phyloP scores from a whole-genome alignment of 2,888 invertebrate species.

The Chymomyza caudatula region DNA sequence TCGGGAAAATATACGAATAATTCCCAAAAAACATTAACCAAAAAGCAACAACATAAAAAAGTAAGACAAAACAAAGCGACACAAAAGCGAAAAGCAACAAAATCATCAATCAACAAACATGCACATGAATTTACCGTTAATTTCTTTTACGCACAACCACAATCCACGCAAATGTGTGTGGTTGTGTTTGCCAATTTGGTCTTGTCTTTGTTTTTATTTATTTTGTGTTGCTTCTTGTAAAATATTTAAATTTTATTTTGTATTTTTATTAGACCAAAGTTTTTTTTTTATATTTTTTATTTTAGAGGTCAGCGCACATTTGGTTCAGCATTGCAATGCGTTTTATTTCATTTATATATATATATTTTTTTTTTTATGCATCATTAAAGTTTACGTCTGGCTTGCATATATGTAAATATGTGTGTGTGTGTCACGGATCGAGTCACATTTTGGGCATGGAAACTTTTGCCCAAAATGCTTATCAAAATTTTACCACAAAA shows the following conservation, averaged over 20 bases:
- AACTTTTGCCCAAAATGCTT: not conserved
- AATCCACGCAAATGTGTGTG: constrained; percentile 3
- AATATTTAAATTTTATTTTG: constrained; percentile 14
- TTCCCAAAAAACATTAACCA: constrained; percentile 9
- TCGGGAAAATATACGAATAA: constrained; percentile 38
- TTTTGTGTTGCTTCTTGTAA: constrained; percentile 18
- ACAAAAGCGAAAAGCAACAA: constrained; percentile 17
- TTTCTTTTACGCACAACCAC: constrained; percentile 41
- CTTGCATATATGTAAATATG: constrained; percentile 1
- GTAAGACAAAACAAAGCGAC: constrained; percentile 12
- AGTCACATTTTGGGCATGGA: not conserved
- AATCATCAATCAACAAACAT: constrained; percentile 20
- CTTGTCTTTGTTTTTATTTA: constrained; percentile 3
- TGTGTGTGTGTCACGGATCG: not conserved
- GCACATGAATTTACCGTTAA: constrained; percentile 68
- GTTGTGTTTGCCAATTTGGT: not conserved
- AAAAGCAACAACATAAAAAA: constrained; percentile 18
- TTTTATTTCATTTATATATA: constrained; percentile 27
- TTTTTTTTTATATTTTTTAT: constrained; percentile 14
- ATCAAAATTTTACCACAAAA: not conserved
- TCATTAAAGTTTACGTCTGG: constrained; percentile 37
- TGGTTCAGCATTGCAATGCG: constrained; percentile 63
- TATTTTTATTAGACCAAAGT: constrained; percentile 61
- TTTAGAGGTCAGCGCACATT: constrained; percentile 71
- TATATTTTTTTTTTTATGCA: constrained; percentile 28